Conservation (phyloP, 2,888 invertebrate species). For the Caenorhabditis panamensis region DNA sequence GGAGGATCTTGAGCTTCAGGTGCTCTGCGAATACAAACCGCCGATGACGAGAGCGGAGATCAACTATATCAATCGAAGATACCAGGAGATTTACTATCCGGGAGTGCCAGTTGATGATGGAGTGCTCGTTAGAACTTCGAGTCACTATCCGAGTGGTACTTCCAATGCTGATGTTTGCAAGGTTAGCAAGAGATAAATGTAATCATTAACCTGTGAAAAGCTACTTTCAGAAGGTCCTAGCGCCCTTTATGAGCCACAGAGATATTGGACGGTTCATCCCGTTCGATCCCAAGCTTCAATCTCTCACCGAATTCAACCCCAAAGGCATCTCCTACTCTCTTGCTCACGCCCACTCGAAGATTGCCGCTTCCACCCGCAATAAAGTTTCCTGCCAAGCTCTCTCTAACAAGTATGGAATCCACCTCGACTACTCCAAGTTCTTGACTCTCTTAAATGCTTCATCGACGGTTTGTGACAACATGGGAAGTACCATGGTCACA, state of each 20-base stretch:
- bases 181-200: background rate
- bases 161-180: background rate
- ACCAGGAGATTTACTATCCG: background rate
- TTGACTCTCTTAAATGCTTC: background rate
- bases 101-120: background rate
- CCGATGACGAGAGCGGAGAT: background rate
- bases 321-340: background rate
- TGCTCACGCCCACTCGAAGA: background rate
- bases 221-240: background rate
- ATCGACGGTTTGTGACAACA: background rate
- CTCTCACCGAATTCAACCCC: background rate
- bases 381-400: background rate
- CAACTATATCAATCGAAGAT: background rate
- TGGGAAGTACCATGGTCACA: background rate
- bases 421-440: background rate
- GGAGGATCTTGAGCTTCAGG: background rate
- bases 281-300: background rate
- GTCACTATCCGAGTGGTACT: background rate
- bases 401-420: background rate
- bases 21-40: slow-evolving; percentile 1
- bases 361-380: no score
- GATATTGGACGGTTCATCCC: background rate
- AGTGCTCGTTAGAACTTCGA: background rate
- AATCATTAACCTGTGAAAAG: background rate
- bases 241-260: background rate